Conservation (phyloP, 2,888 invertebrate genomes). For the Trilocha varians region DNA sequence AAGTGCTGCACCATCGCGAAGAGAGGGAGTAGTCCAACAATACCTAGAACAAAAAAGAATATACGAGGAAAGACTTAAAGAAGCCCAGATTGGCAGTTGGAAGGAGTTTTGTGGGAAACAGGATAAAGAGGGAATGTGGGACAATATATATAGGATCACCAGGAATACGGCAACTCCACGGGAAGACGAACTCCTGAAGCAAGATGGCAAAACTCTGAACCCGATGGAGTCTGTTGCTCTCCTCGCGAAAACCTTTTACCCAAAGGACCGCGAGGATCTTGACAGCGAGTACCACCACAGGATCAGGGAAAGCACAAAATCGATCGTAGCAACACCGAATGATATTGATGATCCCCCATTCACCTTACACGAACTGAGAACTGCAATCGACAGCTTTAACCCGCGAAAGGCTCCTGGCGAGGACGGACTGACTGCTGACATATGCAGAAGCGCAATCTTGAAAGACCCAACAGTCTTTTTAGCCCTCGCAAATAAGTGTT, state of each 20-base stretch:
- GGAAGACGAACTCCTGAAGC: slow-evolving; percentile 2
- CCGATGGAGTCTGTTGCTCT: background rate
- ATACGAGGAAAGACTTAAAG: slow-evolving; percentile 4
- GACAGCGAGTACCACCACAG: slow-evolving; percentile 3
- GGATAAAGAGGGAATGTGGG: too few relatives aligned
- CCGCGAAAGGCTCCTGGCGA: too few relatives aligned
- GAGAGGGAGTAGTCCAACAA: too few relatives aligned
- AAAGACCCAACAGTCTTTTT: background rate
- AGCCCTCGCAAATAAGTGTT: too few relatives aligned
- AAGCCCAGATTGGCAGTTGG: slow-evolving; percentile 7
- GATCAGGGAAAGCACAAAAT: background rate
- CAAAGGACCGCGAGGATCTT: background rate
- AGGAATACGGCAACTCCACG: background rate
- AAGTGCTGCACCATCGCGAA: too few relatives aligned
- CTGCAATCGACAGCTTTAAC: background rate
- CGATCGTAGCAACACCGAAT: background rate
- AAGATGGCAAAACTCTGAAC: background rate
- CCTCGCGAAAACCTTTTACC: too few relatives aligned
- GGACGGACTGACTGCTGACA: slow-evolving; percentile 14
- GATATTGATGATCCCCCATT: slow-evolving; percentile 7
- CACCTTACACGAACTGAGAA: too few relatives aligned
- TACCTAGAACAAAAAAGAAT: slow-evolving; percentile 5
- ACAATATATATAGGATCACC: slow-evolving; percentile 10
- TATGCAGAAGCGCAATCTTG: slow-evolving; percentile 7
- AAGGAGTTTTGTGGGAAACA: too few relatives aligned